phyloP scores from a whole-genome alignment of 1,140 invertebrate species.

The Drosophila truncata region DNA sequence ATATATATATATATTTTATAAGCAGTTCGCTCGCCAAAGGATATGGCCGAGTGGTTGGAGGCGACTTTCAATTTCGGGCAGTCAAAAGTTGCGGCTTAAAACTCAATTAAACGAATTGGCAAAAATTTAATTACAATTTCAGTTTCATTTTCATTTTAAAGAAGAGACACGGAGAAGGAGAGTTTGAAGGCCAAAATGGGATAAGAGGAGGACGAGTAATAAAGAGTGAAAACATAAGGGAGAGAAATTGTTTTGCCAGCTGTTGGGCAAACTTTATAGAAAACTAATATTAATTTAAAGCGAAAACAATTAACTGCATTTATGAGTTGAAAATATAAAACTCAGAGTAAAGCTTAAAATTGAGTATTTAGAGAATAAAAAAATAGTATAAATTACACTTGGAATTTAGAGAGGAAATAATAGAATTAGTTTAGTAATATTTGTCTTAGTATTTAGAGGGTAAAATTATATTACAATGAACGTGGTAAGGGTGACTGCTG shows the following conservation, averaged over 20 bases:
- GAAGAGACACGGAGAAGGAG: slow-evolving; percentile 3
- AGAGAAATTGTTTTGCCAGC: slow-evolving; percentile 38
- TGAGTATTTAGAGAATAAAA: not conserved
- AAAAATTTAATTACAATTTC: slow-evolving; percentile 79
- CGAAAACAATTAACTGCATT: slow-evolving; percentile 56
- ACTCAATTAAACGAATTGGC: slow-evolving; percentile 80
- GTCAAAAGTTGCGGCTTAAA: slow-evolving; percentile 74
- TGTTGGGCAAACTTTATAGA: slow-evolving; percentile 50
- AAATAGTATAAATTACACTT: not conserved
- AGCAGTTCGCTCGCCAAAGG: slow-evolving; percentile 28
- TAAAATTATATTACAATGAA: not conserved
- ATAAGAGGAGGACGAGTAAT: not conserved
- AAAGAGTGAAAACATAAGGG: not conserved
- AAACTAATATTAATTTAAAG: slow-evolving; percentile 57
- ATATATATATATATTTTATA: slow-evolving; percentile 48
- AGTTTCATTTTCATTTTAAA: slow-evolving; percentile 44
- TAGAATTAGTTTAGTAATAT: no score
- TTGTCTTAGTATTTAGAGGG: not conserved
- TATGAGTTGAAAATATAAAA: slow-evolving; percentile 1
- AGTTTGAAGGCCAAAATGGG: not conserved
- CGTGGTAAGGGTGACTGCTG: no score
- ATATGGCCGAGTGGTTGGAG: slow-evolving; percentile 12
- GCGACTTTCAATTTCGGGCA: slow-evolving; percentile 60
- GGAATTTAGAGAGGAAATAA: not conserved
- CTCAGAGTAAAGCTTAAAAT: not conserved